Conservation (phyloP, 1,140 invertebrate genomes). For the Ceratina japonica region DNA sequence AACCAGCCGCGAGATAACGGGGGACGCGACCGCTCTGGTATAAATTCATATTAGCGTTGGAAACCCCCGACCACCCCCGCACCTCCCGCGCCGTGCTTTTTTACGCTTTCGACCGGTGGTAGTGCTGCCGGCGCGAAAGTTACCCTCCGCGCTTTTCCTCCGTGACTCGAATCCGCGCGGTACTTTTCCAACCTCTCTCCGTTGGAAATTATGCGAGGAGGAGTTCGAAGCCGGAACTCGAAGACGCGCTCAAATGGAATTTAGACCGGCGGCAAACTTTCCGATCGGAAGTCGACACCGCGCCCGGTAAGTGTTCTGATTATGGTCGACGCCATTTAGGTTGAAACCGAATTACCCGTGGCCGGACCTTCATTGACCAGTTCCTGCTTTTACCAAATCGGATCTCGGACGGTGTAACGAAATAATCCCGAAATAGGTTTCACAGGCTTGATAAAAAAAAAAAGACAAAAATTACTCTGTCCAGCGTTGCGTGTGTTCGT, state of each 20-base stretch:
- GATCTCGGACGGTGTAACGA: neutral
- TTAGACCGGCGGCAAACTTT: slow-evolving; percentile 29
- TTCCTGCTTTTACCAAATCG: neutral
- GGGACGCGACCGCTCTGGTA: neutral
- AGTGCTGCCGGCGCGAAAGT: neutral
- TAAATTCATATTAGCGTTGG: slow-evolving; percentile 52
- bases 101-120: neutral
- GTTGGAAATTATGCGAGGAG: slow-evolving; percentile 53
- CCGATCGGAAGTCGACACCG: slow-evolving; percentile 14
- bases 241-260: slow-evolving; percentile 24
- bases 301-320: slow-evolving; percentile 26
- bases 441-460: neutral
- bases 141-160: neutral
- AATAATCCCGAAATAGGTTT: too few relatives aligned
- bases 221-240: slow-evolving; percentile 26
- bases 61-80: too few relatives aligned
- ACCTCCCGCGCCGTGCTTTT: slow-evolving; percentile 6
- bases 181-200: neutral
- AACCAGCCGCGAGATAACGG: slow-evolving; percentile 44
- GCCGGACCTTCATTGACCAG: neutral
- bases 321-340: slow-evolving; percentile 1
- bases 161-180: slow-evolving; percentile 27
- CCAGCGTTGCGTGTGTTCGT: too few relatives aligned
- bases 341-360: neutral
- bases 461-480: too few relatives aligned